Conservation (phyloP, 2,113 vertebrate genomes). For the Galemys pyrenaicus region DNA sequence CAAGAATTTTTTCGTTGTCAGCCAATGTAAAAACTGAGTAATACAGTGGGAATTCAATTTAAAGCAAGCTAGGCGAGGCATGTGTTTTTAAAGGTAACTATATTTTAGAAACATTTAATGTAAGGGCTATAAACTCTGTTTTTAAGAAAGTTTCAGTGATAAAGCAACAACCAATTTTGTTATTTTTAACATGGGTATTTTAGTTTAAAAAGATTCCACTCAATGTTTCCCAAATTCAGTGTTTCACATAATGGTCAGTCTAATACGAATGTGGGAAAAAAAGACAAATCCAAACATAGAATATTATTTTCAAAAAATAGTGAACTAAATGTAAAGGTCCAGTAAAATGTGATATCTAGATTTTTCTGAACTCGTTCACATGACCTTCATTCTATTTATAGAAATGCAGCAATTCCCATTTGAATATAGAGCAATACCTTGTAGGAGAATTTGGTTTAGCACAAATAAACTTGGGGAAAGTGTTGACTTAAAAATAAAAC, state of each 20-base stretch:
- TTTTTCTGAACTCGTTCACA: constrained; percentile 88
- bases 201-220: constrained; percentile 86
- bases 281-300: constrained; percentile 87
- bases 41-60: constrained; percentile 24
- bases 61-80: neutral
- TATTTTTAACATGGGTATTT: constrained; percentile 90
- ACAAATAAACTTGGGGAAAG: constrained; percentile 94
- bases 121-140: constrained; percentile 50
- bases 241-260: constrained; percentile 85
- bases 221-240: constrained; percentile 86
- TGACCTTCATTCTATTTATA: constrained; percentile 89
- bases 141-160: constrained; percentile 74
- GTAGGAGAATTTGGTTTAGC: constrained; percentile 89
- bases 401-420: constrained; percentile 86
- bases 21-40: neutral
- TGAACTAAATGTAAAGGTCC: constrained; percentile 88
- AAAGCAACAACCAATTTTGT: constrained; percentile 80
- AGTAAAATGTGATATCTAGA: constrained; percentile 88
- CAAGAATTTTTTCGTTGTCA: neutral
- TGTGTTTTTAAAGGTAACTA: constrained; percentile 39
- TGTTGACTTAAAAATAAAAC: constrained; percentile 96
- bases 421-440: constrained; percentile 92
- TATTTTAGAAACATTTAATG: constrained; percentile 61
- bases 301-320: constrained; percentile 87
- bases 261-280: constrained; percentile 89